Evolutionary conservation across 1,140 invertebrate species (phyloP).

Genomic region (Temnothorax nylanderi): DNA sequence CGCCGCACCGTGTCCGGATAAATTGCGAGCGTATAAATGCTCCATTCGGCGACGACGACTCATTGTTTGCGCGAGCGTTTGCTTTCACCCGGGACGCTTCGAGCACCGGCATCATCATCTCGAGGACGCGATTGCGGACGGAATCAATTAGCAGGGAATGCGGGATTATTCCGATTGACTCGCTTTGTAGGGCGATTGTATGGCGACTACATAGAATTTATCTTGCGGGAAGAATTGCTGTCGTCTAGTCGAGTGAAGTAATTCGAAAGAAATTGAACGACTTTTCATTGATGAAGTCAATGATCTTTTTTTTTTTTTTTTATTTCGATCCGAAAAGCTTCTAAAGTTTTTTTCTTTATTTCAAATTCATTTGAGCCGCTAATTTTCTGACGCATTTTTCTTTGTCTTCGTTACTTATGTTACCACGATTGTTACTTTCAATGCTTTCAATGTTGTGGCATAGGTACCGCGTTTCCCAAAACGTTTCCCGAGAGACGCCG

Average conservation of each 20-base stretch:
- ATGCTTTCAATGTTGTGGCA: neutral
- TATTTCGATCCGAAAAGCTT: neutral
- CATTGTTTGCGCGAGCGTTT: conserved; percentile 44
- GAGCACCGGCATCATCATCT: conserved; percentile 41
- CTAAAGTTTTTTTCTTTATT: neutral
- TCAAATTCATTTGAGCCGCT: neutral
- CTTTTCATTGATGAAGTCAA: neutral
- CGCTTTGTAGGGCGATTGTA: conserved; percentile 14
- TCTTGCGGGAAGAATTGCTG: neutral
- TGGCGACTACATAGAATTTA: neutral
- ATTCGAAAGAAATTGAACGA: neutral
- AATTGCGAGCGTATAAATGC: conserved; percentile 52
- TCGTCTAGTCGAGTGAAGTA: neutral
- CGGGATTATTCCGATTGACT: conserved; percentile 50
- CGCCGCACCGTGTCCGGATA: conserved; percentile 14
- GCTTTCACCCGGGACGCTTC: conserved; percentile 41
- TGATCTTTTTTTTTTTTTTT: neutral
- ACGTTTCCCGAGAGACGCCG: conserved; percentile 11
- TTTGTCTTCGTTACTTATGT: neutral
- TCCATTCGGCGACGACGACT: conserved; percentile 41
- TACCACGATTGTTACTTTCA: neutral
- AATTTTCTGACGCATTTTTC: neutral
- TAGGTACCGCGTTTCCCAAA: neutral
- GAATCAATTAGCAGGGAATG: conserved; percentile 52
- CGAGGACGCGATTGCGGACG: conserved; percentile 33